Evolutionary conservation across 2,113 vertebrate genomes (phyloP).

Genomic region (Corythornis madagascariensis): DNA sequence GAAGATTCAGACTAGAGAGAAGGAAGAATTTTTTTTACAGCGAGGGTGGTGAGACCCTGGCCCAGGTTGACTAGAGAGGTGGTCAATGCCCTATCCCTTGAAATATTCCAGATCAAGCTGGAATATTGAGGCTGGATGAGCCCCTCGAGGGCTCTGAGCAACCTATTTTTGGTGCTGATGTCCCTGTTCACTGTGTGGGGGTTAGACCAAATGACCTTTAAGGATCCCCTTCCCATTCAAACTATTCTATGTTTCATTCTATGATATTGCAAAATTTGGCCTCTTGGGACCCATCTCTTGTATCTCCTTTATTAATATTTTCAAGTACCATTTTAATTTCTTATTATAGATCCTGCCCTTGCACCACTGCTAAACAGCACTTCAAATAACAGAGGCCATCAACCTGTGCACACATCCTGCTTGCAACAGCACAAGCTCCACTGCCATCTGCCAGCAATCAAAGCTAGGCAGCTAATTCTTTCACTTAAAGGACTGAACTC

Average conservation of each 20-base stretch:
- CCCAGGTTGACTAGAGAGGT: background rate
- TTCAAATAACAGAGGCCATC: slow-evolving; percentile 25
- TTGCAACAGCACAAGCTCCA: background rate
- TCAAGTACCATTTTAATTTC: background rate
- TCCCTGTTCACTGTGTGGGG: too few species aligned
- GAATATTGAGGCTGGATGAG: background rate
- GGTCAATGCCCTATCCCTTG: background rate
- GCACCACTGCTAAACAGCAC: slow-evolving; percentile 6
- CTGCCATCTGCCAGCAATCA: background rate
- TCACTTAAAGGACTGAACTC: background rate
- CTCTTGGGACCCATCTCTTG: background rate
- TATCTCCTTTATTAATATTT: slow-evolving; percentile 17
- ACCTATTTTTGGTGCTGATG: background rate
- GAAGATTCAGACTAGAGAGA: background rate
- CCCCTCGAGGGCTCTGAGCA: background rate
- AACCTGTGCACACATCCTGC: background rate
- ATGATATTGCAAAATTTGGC: background rate
- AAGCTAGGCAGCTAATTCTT: background rate
- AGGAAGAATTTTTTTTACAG: background rate
- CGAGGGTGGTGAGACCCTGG: background rate
- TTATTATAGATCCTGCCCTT: slow-evolving; percentile 1
- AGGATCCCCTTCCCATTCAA: background rate
- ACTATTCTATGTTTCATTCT: background rate
- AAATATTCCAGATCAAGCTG: background rate
- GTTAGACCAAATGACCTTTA: background rate